phyloP scores from a whole-genome alignment of 2,797 vertebrate species.

The Tamandua tetradactyla region DNA sequence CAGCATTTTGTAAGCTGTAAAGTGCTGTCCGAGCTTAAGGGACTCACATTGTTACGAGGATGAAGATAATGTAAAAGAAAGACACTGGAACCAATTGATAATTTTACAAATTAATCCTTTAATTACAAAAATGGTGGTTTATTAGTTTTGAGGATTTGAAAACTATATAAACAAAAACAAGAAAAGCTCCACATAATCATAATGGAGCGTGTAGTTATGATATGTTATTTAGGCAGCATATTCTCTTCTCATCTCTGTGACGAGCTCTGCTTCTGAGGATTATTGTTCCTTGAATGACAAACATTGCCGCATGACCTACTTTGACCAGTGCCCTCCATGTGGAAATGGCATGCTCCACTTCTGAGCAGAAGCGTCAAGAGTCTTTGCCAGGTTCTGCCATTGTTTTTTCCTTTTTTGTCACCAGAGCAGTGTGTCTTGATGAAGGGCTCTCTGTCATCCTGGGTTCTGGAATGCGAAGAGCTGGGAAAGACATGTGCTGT shows the following conservation, averaged over 20 bases:
- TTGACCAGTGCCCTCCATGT: background rate
- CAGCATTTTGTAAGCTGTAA: background rate
- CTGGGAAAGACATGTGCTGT: background rate
- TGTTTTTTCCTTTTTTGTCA: background rate
- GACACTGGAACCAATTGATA: background rate
- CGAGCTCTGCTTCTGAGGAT: background rate
- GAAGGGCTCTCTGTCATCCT: background rate
- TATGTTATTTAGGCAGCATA: background rate
- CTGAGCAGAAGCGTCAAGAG: background rate
- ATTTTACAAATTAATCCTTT: slow-evolving; percentile 20
- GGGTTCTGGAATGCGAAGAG: background rate
- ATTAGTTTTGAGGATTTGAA: background rate
- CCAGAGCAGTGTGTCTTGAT: background rate
- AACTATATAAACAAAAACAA: background rate
- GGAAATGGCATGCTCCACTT: background rate
- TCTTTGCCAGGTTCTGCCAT: background rate
- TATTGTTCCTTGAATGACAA: background rate
- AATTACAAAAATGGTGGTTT: background rate
- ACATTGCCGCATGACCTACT: background rate
- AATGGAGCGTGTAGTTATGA: background rate
- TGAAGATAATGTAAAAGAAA: background rate
- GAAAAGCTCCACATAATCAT: background rate
- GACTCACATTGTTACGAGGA: background rate
- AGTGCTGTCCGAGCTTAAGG: background rate
- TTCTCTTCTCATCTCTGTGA: background rate